Percentiles rank a stretch among this genome's conserved stretches.
These are phyloP conservation scores for Melanostigma gelatinosum DNA, from an alignment of 2,113 vertebrate genomes.

Conservation along the genomic window DNA sequence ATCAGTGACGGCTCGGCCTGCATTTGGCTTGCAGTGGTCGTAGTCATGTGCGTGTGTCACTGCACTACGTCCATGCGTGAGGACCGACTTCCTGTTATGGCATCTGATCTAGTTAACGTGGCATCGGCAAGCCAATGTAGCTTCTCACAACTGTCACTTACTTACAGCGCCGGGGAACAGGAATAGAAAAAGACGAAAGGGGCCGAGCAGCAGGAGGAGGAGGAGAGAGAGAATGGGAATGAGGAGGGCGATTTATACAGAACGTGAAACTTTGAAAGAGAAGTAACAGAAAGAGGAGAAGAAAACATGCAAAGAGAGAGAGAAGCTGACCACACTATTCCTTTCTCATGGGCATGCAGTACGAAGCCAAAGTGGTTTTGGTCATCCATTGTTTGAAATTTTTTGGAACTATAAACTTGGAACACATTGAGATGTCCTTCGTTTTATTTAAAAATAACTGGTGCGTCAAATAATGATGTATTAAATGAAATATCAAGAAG, in stretches of 20 bases:
- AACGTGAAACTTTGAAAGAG: slow-evolving; percentile 28
- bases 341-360: slow-evolving; percentile 44
- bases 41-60: slow-evolving; percentile 64
- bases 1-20: slow-evolving; percentile 68
- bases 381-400: slow-evolving; percentile 42
- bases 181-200: slow-evolving; percentile 48
- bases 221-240: slow-evolving; percentile 2
- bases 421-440: slow-evolving; percentile 9
- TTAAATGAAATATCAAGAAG: background rate
- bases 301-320: slow-evolving; percentile 19
- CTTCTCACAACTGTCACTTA: slow-evolving; percentile 54
- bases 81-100: slow-evolving; percentile 71
- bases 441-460: background rate
- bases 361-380: slow-evolving; percentile 45
- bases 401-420: slow-evolving; percentile 36
- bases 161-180: slow-evolving; percentile 36
- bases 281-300: slow-evolving; percentile 2
- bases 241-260: slow-evolving; percentile 12
- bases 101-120: slow-evolving; percentile 73
- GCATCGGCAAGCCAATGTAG: slow-evolving; percentile 52
- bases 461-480: background rate
- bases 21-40: slow-evolving; percentile 60
- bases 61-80: slow-evolving; percentile 40
- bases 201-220: background rate
- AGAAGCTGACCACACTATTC: slow-evolving; percentile 42